These are phyloP conservation scores for Fulica atra DNA, from an alignment of 2,113 vertebrate genomes.

Conservation along the genomic window DNA sequence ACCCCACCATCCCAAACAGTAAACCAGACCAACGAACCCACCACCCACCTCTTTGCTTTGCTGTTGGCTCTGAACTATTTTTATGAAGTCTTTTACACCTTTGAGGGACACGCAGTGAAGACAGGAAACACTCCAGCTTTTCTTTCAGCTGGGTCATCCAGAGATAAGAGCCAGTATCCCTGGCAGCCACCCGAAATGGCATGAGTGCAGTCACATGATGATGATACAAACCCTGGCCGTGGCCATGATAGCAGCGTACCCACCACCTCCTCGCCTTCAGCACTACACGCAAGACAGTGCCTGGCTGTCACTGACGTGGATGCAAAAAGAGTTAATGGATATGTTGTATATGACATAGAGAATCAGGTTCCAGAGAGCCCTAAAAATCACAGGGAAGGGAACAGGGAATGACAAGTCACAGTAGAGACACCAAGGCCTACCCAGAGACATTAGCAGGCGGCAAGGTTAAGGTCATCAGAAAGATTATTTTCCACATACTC, in stretches of 20 bases:
- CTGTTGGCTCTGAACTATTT: neutral
- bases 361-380: neutral
- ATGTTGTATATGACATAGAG: neutral
- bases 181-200: neutral
- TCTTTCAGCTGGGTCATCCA: neutral
- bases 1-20: neutral
- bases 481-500: neutral
- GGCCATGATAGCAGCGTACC: neutral
- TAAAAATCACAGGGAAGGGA: neutral
- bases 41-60: neutral
- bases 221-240: neutral
- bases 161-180: slow-evolving; percentile 45
- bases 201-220: slow-evolving; percentile 29
- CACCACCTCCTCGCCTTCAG: neutral
- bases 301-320: rapidly evolving
- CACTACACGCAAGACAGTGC: rapidly evolving
- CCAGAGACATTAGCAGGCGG: neutral
- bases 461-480: neutral
- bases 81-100: neutral
- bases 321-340: rapidly evolving
- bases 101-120: neutral
- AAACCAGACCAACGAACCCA: neutral
- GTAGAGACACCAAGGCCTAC: neutral
- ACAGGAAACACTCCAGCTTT: slow-evolving; percentile 8
- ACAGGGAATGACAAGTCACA: neutral